Evolutionary conservation across 2,888 invertebrate genomes (phyloP).

Genomic region (Hermodice carunculata): DNA sequence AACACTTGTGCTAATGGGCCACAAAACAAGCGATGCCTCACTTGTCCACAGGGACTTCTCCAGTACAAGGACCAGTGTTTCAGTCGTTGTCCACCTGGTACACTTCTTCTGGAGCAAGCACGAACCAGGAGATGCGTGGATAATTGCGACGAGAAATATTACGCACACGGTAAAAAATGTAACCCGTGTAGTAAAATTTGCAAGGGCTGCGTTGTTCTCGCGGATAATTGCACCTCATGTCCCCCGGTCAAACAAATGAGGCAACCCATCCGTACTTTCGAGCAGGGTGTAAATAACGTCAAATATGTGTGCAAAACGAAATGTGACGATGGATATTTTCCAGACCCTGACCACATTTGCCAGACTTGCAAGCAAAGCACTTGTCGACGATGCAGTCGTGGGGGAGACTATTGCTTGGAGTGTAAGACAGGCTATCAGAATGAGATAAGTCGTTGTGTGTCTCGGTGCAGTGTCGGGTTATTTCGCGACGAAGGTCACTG

Average conservation of each 20-base stretch:
- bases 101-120: neutral
- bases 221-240: conserved; percentile 19
- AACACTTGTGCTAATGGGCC: neutral
- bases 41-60: neutral
- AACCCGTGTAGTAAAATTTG: conserved; percentile 4
- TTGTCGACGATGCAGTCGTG: conserved; percentile 10
- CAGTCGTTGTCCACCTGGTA: conserved; percentile 3
- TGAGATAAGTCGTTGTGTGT: neutral
- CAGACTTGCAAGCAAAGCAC: neutral
- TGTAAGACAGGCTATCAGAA: conserved; percentile 6
- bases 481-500: conserved; percentile 4
- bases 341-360: conserved; percentile 8
- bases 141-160: neutral
- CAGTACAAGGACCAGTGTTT: neutral
- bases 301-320: neutral
- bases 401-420: neutral
- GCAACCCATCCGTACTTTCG: too few relatives aligned
- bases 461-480: conserved; percentile 8
- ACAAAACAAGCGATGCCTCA: neutral
- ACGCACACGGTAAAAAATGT: neutral
- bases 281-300: too few relatives aligned
- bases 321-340: conserved; percentile 2
- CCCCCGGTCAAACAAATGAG: neutral
- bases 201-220: neutral
- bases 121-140: neutral